phyloP scores from a whole-genome alignment of 2,888 invertebrate genomes.

The Eudasyphora cyanicolor region DNA sequence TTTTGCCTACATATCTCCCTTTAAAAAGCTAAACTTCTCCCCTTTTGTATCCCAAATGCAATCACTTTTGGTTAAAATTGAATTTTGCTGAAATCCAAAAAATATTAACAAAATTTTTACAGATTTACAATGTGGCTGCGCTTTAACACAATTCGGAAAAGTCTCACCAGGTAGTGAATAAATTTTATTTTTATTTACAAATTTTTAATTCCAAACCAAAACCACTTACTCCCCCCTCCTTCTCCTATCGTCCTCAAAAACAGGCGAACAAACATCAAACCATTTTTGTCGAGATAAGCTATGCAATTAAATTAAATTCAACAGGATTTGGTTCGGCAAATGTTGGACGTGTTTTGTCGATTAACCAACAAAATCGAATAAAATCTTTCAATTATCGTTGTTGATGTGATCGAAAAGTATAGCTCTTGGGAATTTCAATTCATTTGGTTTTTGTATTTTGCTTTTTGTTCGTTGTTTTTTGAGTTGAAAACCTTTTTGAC shows the following conservation, averaged over 20 bases:
- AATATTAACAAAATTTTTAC: constrained; percentile 13
- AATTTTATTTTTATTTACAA: constrained; percentile 42
- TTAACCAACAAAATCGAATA: not conserved
- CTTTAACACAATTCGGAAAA: constrained; percentile 77
- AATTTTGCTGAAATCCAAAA: not conserved
- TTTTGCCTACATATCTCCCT: not conserved
- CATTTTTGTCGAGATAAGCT: not conserved
- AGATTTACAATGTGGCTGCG: constrained; percentile 77
- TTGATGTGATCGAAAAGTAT: not conserved
- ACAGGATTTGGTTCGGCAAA: not conserved
- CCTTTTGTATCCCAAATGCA: not conserved
- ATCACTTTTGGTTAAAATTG: not conserved
- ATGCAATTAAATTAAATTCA: not conserved
- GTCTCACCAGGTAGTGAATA: constrained; percentile 74
- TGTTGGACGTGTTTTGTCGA: not conserved
- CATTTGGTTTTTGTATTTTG: not conserved
- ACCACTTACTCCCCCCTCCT: not conserved
- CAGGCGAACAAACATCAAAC: not conserved
- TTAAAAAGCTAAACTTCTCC: no score
- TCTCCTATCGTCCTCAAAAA: no score
- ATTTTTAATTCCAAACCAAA: not conserved
- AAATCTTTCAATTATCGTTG: constrained; percentile 15
- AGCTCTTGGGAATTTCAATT: not conserved
- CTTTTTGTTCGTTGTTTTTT: no score
- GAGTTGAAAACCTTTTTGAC: constrained; percentile 38